Evolutionary conservation across 2,113 vertebrate genomes (phyloP), one percentile per base, ranked within the genome.

Genomic region (Pardalotus punctatus): DNA sequence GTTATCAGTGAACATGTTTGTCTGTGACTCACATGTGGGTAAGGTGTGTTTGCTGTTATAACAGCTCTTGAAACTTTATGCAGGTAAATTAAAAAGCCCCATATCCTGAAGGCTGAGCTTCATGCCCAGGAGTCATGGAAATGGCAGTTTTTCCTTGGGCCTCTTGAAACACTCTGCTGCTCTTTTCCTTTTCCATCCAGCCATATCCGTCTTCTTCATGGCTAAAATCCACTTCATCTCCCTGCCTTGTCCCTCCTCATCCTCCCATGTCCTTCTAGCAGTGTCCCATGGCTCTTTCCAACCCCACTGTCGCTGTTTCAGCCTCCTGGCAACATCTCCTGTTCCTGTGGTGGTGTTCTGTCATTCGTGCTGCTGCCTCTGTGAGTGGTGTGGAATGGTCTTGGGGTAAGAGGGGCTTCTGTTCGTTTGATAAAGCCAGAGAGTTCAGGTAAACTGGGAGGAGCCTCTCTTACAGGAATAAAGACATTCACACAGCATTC

Each of bases 31-130:
- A 95, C 61, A 77, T 25, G 51, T 70, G 67, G 67, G 82, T 54
- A 96, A 95, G 90, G 90, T 95, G 79, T 96, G 94, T 97, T 97
- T 96, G 90, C 92, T 93, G 33, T 96, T 96, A 69, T 15, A 96
- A 81, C 67, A 90, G 85, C 86, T 96, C 88, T 86, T 90, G 76
- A 95, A 92, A 92, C 67, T 90, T 90, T 62, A 78, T 94, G 64
- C 51, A 71, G 71, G 81, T 72, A 54, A 80, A 86, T 86, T 80
- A 10, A 66, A 92, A 88, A 93, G 31, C 23, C 40, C 35, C 28
- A n/a, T 58, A 91, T 88, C 92, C 93, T 94, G 64, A 77, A 85
- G 79, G 82, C 82, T 77, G 13, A 80, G 81, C 70, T 88, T 82
- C 71, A 12, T 94, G 85, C 71, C 82, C 65, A 60, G 77, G 20